Base-by-base conservation (phyloP, 2,113 vertebrate genomes). In the Neogobius melanostomus region DNA sequence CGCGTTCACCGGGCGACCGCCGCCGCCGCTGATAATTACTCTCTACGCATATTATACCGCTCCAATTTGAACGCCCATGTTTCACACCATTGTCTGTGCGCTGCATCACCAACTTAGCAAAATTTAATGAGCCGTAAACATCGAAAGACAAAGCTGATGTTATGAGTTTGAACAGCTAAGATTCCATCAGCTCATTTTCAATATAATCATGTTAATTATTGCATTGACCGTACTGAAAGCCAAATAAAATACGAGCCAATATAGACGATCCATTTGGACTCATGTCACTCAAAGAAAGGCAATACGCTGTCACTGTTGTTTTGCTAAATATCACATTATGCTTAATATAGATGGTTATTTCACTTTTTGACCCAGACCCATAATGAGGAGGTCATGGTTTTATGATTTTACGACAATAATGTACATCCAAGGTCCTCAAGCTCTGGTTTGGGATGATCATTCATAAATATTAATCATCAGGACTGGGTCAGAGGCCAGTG, bases 381-480 rank as follows among this genome's bases (percentile, higher is more conserved):
- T 49, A 73, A 82, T 72, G 51, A 75, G 78, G 69, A 56, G 59
- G 69, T 84, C 51, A 79, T 72, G 50, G 60, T 78, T 68, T 72
- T 36, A 63, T 75, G 75, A 76, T 62, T 81, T 64, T 70, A 21
- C 63, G 45, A n/a, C 69, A 71, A 63, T 65, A 52, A 77, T 51
- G 72, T 69, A 71, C 42, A 60, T 36, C 64, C 43, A 71, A 75
- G 21, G 64, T 71, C 61, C 75, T 59, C 50, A 17, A 68, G 48
- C 72, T 72, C 51, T 77, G 53, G 61, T 76, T 62, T 66, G 57
- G 42, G 59, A 76, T 45, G 52, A 46, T 59, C 28, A 60, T 42
- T 66, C 64, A 80, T 84, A 70, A 79, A 84, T 89, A 79, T 87
- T 82, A 56, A 85, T 74, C 48, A 75, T 65, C 0, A 52, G 16